phyloP scores from a whole-genome alignment of 1,140 invertebrate genomes.

The Drosophila athabasca region DNA sequence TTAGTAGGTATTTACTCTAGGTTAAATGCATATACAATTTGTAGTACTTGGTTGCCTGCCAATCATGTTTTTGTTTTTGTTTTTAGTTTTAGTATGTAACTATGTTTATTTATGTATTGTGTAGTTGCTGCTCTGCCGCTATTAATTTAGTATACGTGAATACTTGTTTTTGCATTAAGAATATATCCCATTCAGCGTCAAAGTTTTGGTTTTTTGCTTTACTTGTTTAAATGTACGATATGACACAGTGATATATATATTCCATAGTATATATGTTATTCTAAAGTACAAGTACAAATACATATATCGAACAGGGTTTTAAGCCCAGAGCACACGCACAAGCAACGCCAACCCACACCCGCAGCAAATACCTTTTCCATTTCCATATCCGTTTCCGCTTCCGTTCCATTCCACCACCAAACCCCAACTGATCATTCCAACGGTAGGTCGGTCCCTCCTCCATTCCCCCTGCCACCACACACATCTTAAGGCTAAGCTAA shows the following conservation, averaged over 20 bases:
- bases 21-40: slow-evolving; percentile 81
- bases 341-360: slow-evolving; percentile 19
- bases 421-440: slow-evolving; percentile 30
- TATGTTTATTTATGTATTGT: slow-evolving; percentile 42
- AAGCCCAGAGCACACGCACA: slow-evolving; percentile 40
- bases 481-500: slow-evolving; percentile 61
- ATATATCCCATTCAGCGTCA: slow-evolving; percentile 32
- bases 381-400: no score
- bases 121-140: slow-evolving; percentile 72
- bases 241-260: slow-evolving; percentile 81
- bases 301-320: slow-evolving; percentile 55
- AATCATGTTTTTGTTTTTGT: slow-evolving; percentile 60
- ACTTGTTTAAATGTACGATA: slow-evolving; percentile 80
- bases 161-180: slow-evolving; percentile 57
- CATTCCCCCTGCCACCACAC: slow-evolving; percentile 10
- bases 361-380: no score
- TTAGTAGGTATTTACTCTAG: slow-evolving; percentile 58
- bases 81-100: slow-evolving; percentile 52
- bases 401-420: slow-evolving; percentile 23
- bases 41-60: slow-evolving; percentile 64
- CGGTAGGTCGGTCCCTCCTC: not conserved
- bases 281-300: slow-evolving; percentile 71
- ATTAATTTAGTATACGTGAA: slow-evolving; percentile 67
- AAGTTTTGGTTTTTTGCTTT: slow-evolving; percentile 43
- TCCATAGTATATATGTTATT: slow-evolving; percentile 71